Conservation (phyloP, 2,888 invertebrate species). For the Lasioglossum vierecki region DNA sequence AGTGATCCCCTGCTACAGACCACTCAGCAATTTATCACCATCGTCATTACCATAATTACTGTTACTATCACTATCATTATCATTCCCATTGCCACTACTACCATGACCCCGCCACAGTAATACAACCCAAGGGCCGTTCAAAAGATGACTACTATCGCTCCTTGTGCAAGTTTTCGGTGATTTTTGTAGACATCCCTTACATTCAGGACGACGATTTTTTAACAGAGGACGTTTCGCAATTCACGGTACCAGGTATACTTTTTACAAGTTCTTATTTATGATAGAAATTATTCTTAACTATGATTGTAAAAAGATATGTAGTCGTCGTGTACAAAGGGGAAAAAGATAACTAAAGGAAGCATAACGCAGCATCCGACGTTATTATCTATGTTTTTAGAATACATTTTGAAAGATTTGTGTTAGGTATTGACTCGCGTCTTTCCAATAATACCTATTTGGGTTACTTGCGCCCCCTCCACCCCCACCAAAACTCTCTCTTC, state of each 20-base stretch:
- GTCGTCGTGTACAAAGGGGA: constrained; percentile 74
- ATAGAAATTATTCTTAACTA: constrained; percentile 77
- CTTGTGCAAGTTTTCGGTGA: constrained; percentile 75
- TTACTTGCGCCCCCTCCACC: constrained; percentile 47
- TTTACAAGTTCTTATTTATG: constrained; percentile 82
- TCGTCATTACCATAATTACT: constrained; percentile 65
- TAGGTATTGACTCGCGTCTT: constrained; percentile 68
- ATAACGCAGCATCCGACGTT: constrained; percentile 70
- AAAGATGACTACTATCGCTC: constrained; percentile 73
- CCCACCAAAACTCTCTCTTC: constrained; percentile 41
- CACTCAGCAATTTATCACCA: constrained; percentile 66
- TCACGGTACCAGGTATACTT: constrained; percentile 78
- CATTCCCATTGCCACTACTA: constrained; percentile 69
- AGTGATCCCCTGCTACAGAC: constrained; percentile 83
- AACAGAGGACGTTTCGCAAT: constrained; percentile 74
- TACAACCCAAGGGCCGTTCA: constrained; percentile 51
- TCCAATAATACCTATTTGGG: constrained; percentile 60
- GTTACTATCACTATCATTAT: constrained; percentile 64
- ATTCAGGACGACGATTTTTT: constrained; percentile 75
- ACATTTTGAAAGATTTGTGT: constrained; percentile 66
- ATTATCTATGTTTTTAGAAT: constrained; percentile 74
- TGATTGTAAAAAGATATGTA: constrained; percentile 71
- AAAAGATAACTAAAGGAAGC: constrained; percentile 59
- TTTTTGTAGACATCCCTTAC: constrained; percentile 75
- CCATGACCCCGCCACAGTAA: constrained; percentile 59